A percentile compares a stretch with the other conserved stretches of the same genome.
phyloP scores from a whole-genome alignment of 2,797 vertebrate genomes.

The Crenuchus spilurus region DNA sequence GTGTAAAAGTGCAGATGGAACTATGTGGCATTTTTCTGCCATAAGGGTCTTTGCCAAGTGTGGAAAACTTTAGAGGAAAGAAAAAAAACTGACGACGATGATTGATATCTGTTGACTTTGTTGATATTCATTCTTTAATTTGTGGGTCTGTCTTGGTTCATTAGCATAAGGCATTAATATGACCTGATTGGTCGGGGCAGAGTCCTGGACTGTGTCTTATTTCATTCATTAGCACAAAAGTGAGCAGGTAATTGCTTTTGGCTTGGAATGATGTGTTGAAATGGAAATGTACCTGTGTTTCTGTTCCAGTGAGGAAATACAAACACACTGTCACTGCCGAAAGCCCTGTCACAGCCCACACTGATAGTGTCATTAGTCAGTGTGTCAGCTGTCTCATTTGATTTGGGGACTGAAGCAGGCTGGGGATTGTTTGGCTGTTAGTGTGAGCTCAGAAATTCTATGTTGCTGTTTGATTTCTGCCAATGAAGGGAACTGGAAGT shows the following conservation, averaged over 20 bases:
- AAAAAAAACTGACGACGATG: background rate
- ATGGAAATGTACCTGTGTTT: conserved; percentile 32
- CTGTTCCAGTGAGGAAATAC: background rate
- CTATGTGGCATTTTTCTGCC: background rate
- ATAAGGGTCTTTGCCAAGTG: too few relatives aligned
- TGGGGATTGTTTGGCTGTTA: conserved; percentile 30
- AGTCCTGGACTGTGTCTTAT: conserved; percentile 25
- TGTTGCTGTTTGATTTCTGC: conserved; percentile 5
- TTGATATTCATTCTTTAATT: background rate
- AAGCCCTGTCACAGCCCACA: conserved; percentile 23
- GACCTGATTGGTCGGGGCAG: conserved; percentile 20
- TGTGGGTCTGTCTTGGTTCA: background rate
- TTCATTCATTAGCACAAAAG: conserved; percentile 36
- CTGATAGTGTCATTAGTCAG: conserved; percentile 33
- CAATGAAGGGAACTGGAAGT: background rate
- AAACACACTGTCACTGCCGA: conserved; percentile 14
- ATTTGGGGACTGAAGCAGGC: conserved; percentile 21
- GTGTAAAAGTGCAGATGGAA: background rate
- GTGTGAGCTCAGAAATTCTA: conserved; percentile 29
- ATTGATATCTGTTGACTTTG: background rate
- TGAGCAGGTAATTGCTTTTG: conserved; percentile 26
- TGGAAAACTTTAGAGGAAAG: background rate
- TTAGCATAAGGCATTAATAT: conserved; percentile 21
- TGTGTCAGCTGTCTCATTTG: conserved; percentile 37
- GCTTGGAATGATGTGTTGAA: conserved; percentile 26